A percentile compares a stretch with the other conserved stretches of the same genome.
Evolutionary conservation across 2,113 vertebrate species (phyloP).

Genomic region (Mesitornis unicolor): DNA sequence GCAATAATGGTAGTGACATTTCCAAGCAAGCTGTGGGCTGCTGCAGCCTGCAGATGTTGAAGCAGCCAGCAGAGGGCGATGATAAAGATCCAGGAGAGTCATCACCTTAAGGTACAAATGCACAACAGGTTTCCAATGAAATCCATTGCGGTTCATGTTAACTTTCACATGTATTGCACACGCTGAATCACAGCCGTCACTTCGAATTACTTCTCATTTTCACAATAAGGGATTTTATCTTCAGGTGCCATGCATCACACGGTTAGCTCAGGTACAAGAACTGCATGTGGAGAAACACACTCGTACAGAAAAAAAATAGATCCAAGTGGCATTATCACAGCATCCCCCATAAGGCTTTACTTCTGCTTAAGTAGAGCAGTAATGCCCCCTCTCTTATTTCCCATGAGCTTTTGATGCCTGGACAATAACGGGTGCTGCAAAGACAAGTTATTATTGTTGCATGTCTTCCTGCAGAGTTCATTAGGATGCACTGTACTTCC

Average conservation of each 20-base stretch:
- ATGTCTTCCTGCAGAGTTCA: constrained; percentile 86
- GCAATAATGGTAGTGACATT: neutral
- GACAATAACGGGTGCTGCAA: neutral
- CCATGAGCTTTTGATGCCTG: neutral
- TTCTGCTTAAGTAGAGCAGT: neutral
- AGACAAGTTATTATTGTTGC: constrained; percentile 26
- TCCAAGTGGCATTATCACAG: constrained; percentile 53
- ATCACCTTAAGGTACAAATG: neutral
- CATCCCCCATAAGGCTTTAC: constrained; percentile 60
- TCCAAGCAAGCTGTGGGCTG: neutral
- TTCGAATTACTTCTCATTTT: neutral
- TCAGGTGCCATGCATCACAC: neutral
- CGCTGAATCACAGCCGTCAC: neutral
- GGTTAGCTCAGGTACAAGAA: neutral
- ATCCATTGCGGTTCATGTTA: neutral
- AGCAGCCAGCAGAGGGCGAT: constrained; percentile 34
- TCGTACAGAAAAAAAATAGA: neutral
- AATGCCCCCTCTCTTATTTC: neutral
- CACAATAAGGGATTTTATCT: neutral
- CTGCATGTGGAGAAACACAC: neutral
- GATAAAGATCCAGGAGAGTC: neutral
- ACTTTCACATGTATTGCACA: neutral
- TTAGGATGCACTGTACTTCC: constrained; percentile 98
- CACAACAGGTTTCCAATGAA: neutral
- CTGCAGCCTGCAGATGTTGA: neutral